Evolutionary conservation across 2,113 vertebrate species (phyloP), one percentile per base, ranked within the genome.

Genomic region (Hiodon tergisus): DNA sequence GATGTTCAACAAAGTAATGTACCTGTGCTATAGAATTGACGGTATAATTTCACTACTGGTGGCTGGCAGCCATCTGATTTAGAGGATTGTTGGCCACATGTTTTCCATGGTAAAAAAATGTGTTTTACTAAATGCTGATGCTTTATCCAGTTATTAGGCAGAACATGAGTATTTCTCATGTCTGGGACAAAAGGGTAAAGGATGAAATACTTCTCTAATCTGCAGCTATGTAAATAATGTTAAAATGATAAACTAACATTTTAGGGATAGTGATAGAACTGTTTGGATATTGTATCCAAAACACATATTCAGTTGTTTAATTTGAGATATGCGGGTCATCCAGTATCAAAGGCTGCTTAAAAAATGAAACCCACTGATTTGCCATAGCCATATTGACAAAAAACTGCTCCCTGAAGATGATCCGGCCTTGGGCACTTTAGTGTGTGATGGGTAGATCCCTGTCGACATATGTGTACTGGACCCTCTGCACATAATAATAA

Each of bases 211-310:
- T 31, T 31, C 31, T 31, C 31, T 31, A 31, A 31, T 31, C 31
- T 31, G 31, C 31, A 31, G 31, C 31, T 31, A 31, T 31, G 31
- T 31, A 31, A 31, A 31, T 31, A 31, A 31, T 31, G 31, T 31
- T 31, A 31, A 31, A 31, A 31, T 31, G 31, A 31, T 31, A 31
- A 31, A 31, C 31, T 31, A 31, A 31, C 31, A 31, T 31, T 31
- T 31, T 91, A 90, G 91, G 89, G 88, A 90, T 31, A 58, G 14
- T 51, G 53, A 72, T 48, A 59, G 53, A 57, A 71, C 52, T 77
- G 62, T 77, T 76, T 70, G 59, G 48, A 57, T 71, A 61, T 53
- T 55, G 59, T 57, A 51, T 65, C 60, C 59, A 48, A 63, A 55
- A 69, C 60, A 55, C 58, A 76, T 67, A 46, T 62, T 65, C 50